Base-by-base conservation (phyloP, 1,140 invertebrate species). In the Steinernema feltiae region DNA sequence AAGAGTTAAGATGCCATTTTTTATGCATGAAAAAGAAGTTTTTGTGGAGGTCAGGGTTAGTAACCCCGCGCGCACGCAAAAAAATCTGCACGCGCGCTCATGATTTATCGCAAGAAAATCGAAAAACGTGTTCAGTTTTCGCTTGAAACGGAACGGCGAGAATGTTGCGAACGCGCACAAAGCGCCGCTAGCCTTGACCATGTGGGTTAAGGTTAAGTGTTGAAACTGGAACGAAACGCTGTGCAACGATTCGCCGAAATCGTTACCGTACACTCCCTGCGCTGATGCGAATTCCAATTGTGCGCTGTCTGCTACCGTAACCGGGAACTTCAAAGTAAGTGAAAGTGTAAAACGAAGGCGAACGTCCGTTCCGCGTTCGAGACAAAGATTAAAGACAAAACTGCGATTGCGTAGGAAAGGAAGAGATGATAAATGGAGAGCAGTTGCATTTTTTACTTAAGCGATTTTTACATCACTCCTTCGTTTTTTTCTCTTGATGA, bases 391-490 rank as follows among this genome's bases (percentile, higher is more conserved):
- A 46, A 46, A 27, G 53, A 63, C 53, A 63, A 63, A 63, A 63
- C 53, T 63, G 24, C 53, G 53, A 63, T 7, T 63, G 24, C 7
- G 53, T 3, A 63, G 24, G 24, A 63, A 27, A 63, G 15, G 12
- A 3, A 63, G 53, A 41, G 18, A 63, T 63, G 53, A 63, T 63
- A 63, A 63, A 63, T 63, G 53, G 53, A 63, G 53, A 63, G 53
- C 53, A 63, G 53, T 63, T 63, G 53, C 53, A 63, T 63, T 63
- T 63, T 63, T 63, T 63, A 63, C 53, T 7, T 46, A 46, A 46
- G 41, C 41, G 41, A 46, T 63, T 27, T 63, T 63, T 63, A 3
- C 41, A n/a, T n/a, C 41, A 7, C 41, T 46, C 53, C 24, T 27
- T 63, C 24, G 15, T 63, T 63, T 63, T 63, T 63, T 63, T 63